phyloP scores from a whole-genome alignment of 2,888 invertebrate genomes.

The Archips xylosteana region DNA sequence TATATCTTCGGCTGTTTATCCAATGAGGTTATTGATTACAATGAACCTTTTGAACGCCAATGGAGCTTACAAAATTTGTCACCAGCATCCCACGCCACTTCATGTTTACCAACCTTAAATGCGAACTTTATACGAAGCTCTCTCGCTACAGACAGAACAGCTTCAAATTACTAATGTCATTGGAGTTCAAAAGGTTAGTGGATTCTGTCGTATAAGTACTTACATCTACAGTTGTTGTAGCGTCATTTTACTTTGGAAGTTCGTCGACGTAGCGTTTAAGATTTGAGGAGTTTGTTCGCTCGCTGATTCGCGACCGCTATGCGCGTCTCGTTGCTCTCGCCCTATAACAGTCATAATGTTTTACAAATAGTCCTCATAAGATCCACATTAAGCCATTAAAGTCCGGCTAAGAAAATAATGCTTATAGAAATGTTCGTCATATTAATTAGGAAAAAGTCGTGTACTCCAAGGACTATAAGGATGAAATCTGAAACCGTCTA shows the following conservation, averaged over 20 bases:
- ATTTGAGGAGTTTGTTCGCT: slow-evolving; percentile 95
- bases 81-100: not conserved
- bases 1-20: not conserved
- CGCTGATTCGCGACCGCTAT: slow-evolving; percentile 96
- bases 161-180: not conserved
- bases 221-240: slow-evolving; percentile 44
- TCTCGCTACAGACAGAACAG: no score
- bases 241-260: slow-evolving; percentile 45
- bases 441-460: not conserved
- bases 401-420: not conserved
- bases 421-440: not conserved
- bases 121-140: no score
- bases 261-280: slow-evolving; percentile 63
- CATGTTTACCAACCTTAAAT: no score
- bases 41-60: not conserved
- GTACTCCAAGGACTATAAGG: no score
- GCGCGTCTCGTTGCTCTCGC: slow-evolving; percentile 94
- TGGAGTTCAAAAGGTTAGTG: not conserved
- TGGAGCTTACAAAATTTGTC: not conserved
- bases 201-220: slow-evolving; percentile 16
- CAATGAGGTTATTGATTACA: not conserved
- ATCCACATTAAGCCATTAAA: slow-evolving; percentile 14
- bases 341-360: slow-evolving; percentile 77
- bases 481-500: no score
- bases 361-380: slow-evolving; percentile 22